These are phyloP conservation scores for Sphecodes monilicornis DNA, from an alignment of 2,888 invertebrate genomes.

Conservation along the genomic window DNA sequence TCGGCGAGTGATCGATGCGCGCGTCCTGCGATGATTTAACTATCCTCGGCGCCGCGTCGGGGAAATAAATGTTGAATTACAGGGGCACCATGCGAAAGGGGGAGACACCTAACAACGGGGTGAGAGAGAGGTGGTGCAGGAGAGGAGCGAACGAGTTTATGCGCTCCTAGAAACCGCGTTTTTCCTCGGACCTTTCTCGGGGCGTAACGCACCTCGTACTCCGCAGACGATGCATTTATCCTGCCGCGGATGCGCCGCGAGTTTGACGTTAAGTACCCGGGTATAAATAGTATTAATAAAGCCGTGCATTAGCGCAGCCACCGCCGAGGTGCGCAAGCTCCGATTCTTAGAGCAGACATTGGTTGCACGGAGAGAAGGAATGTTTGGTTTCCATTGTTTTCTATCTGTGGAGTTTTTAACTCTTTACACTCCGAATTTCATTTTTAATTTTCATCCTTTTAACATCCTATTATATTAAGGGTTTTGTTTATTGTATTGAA, in stretches of 20 bases:
- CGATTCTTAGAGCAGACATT: neutral
- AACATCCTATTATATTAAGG: no score
- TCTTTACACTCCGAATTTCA: no score
- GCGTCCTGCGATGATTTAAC: conserved; percentile 54
- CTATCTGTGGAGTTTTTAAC: no score
- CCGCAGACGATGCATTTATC: conserved; percentile 37
- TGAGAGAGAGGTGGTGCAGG: neutral
- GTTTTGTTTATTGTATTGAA: no score
- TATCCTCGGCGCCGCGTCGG: conserved; percentile 35
- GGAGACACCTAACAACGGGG: neutral
- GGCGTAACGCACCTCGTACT: conserved; percentile 31
- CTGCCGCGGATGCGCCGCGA: conserved; percentile 23
- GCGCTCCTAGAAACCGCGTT: conserved; percentile 4
- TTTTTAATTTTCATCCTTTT: no score
- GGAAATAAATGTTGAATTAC: conserved; percentile 52
- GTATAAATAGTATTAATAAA: conserved; percentile 34
- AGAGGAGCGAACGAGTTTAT: conserved; percentile 20
- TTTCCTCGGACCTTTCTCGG: conserved; percentile 1
- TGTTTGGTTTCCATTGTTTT: neutral
- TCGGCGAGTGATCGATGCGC: conserved; percentile 52
- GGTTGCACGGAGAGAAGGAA: neutral
- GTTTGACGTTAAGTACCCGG: conserved; percentile 45
- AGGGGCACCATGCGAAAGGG: neutral
- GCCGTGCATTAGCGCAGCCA: neutral
- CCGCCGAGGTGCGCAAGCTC: neutral